Evolutionary conservation across 2,113 vertebrate genomes (phyloP), one percentile per base, ranked within the genome.

Genomic region (Erpornis zantholeuca): DNA sequence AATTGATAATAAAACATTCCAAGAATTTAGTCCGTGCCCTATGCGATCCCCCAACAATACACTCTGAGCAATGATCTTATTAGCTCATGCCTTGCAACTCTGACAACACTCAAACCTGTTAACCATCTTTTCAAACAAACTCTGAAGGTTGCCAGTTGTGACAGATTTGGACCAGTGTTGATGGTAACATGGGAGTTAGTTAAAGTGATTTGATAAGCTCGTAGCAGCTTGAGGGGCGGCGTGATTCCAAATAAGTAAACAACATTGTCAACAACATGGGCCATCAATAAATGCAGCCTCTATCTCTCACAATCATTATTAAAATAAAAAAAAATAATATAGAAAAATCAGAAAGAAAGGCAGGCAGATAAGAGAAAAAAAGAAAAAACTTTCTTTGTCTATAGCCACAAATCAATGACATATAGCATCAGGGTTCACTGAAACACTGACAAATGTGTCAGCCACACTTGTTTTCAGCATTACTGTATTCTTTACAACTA

Each of bases 151-250:
- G 97, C 98, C 98, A 97, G 95, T 97, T 97, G 96, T 98, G 97
- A 98, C 97, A 98, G 97, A 98, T 98, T 97, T 98, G 97, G 91
- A 96, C 97, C 78, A 91, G 92, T 88, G 96, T 60, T 88, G 97
- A 95, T 91, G 94, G 97, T 85, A 93, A 95, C 97, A 91, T 63
- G 50, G 96, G 95, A 97, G 95, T 97, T 95, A 78, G 89, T 85
- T 95, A 96, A 97, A 97, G 94, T 91, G 97, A 97, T 97, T 97
- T 96, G 96, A 97, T 95, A 97, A 97, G 97, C 97, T 65, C 44
- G 96, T 49, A 96, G 97, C 98, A 98, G 98, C 98, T 98, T 98
- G 97, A 92, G 95, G 96, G 98, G 97, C 70, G 95, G 96, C 19
- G 42, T 87, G 83, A 90, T 54, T 96, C 92, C 96, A 95, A 93